Percentiles rank a stretch among this genome's conserved stretches.
These are phyloP conservation scores for Strongylocentrotus purpuratus DNA, from an alignment of 35 echinoderm and acorn worm species.

Conservation along the genomic window DNA sequence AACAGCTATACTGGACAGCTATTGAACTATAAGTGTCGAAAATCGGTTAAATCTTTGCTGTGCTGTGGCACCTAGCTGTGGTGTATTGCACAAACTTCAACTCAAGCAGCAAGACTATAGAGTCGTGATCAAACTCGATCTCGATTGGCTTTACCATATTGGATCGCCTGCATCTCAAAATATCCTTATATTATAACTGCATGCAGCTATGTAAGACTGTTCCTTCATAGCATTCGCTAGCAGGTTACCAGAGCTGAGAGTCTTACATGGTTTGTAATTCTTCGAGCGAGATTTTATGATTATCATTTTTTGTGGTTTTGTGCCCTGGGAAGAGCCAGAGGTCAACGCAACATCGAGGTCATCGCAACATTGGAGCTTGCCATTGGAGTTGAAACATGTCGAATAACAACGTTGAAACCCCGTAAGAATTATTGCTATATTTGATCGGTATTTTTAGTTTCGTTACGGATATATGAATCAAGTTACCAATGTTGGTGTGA, in stretches of 20 bases:
- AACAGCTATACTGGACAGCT: too few species aligned
- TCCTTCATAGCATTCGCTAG: neutral
- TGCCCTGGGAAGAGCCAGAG: neutral
- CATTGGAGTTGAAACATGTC: neutral
- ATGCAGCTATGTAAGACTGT: neutral
- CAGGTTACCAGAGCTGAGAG: neutral
- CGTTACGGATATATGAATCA: neutral
- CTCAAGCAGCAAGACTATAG: too few species aligned
- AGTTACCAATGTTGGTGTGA: too few species aligned
- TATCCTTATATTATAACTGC: neutral
- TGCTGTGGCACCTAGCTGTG: too few species aligned
- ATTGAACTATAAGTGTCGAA: too few species aligned
- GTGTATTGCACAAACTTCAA: too few species aligned
- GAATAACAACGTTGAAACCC: neutral
- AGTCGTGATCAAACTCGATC: too few species aligned
- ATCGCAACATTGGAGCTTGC: neutral
- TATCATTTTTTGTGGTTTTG: too few species aligned
- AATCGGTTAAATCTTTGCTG: too few species aligned
- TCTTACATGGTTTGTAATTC: neutral
- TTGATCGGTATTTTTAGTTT: neutral
- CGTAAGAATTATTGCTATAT: neutral
- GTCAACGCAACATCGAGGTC: neutral
- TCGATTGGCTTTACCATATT: neutral
- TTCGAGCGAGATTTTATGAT: too few species aligned
- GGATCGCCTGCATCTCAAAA: neutral